phyloP scores from a whole-genome alignment of 2,113 vertebrate species.

The Uria aalge region DNA sequence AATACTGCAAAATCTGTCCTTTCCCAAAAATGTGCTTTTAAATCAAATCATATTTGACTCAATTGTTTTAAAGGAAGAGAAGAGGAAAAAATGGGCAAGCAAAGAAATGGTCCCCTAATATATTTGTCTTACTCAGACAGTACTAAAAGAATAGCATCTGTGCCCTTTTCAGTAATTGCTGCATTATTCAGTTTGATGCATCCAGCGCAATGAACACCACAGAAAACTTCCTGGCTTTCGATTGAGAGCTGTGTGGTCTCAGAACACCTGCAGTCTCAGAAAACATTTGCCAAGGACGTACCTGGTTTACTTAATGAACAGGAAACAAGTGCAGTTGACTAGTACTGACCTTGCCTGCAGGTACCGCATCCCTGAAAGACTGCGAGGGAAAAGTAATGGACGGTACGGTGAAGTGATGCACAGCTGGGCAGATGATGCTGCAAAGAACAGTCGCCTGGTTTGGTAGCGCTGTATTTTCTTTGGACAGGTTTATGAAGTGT shows the following conservation, averaged over 20 bases:
- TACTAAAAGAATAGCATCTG: background rate
- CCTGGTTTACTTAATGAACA: background rate
- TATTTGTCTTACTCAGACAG: background rate
- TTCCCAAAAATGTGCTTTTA: background rate
- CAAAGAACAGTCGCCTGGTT: background rate
- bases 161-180: background rate
- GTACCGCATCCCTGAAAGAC: background rate
- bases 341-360: conserved; percentile 6
- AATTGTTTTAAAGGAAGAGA: background rate
- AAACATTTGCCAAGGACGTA: background rate
- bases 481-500: background rate
- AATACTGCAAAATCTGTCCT: background rate
- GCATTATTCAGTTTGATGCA: background rate
- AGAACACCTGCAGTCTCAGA: background rate
- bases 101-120: background rate
- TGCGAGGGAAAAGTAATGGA: background rate
- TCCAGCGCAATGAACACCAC: fast-evolving
- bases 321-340: background rate
- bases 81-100: background rate
- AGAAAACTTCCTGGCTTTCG: background rate
- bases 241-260: background rate
- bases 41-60: background rate
- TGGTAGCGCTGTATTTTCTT: background rate
- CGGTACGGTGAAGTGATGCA: background rate
- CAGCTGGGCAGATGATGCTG: background rate